These are phyloP conservation scores for Phalloptychus januarius DNA, from an alignment of 2,797 vertebrate species.

Conservation along the genomic window DNA sequence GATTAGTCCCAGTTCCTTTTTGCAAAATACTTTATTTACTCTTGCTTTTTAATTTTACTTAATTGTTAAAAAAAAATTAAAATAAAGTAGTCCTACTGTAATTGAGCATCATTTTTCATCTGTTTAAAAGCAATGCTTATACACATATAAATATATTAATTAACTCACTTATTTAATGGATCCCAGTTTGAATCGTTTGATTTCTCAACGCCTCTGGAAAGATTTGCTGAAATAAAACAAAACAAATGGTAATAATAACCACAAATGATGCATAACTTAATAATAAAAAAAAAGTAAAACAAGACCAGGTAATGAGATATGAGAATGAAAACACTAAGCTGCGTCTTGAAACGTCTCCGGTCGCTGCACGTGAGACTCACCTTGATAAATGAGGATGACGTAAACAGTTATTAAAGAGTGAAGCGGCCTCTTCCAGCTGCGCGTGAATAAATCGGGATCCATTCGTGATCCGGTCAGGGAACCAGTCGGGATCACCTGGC, in stretches of 20 bases:
- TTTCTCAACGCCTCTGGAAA: conserved; percentile 69
- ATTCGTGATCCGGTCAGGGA: conserved; percentile 76
- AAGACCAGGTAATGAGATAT: background rate
- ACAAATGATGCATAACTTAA: background rate
- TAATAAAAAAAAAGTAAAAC: background rate
- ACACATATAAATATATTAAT: background rate
- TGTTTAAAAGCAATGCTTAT: background rate
- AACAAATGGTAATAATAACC: background rate
- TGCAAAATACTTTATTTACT: no score
- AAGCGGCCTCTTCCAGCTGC: conserved; percentile 64
- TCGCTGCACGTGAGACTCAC: conserved; percentile 63
- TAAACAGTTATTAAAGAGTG: conserved; percentile 62
- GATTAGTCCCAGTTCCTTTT: background rate
- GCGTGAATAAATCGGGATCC: conserved; percentile 74
- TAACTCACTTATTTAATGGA: conserved; percentile 76
- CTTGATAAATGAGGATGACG: conserved; percentile 80
- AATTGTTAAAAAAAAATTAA: no score
- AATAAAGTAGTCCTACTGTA: background rate
- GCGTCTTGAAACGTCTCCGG: background rate
- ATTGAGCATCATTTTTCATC: background rate
- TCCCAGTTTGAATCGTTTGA: conserved; percentile 69
- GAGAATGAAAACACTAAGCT: background rate
- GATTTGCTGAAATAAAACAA: conserved; percentile 69
- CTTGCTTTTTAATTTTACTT: background rate
- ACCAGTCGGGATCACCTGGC: conserved; percentile 72